Evolutionary conservation across 2,797 vertebrate genomes (phyloP).

Genomic region (Chloroceryle amazona): DNA sequence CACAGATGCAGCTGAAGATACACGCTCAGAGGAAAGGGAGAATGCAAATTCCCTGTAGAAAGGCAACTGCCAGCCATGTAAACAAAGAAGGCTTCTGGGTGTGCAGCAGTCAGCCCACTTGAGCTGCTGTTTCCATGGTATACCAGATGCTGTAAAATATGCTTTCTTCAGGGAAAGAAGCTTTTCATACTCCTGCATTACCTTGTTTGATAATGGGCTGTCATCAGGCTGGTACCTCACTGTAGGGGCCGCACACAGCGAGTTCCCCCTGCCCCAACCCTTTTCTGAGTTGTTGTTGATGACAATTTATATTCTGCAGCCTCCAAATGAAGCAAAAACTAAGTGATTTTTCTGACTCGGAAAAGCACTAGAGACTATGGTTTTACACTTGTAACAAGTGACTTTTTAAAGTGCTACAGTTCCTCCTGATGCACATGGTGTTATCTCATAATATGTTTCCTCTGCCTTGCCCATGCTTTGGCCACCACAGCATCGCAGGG

Average conservation of each 20-base stretch:
- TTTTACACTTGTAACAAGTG: not conserved
- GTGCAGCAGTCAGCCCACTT: constrained; percentile 62
- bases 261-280: not conserved
- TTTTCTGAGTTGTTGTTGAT: not conserved
- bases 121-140: constrained; percentile 71
- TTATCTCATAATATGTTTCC: rapidly evolving
- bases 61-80: not conserved
- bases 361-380: not conserved
- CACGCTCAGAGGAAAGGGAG: not conserved
- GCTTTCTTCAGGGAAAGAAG: constrained; percentile 29
- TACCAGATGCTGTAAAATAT: constrained; percentile 66
- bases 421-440: not conserved
- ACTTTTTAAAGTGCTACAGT: not conserved
- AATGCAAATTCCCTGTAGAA: constrained; percentile 47
- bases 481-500: rapidly evolving
- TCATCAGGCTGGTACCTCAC: not conserved
- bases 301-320: not conserved
- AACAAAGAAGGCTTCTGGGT: constrained; percentile 64
- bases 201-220: constrained; percentile 19
- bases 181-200: constrained; percentile 7
- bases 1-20: not conserved
- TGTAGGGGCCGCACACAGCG: not conserved
- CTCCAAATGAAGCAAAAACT: not conserved
- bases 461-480: rapidly evolving
- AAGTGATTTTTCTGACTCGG: not conserved